Conservation (phyloP, 2,888 invertebrate species). For the Lapara coniferarum region DNA sequence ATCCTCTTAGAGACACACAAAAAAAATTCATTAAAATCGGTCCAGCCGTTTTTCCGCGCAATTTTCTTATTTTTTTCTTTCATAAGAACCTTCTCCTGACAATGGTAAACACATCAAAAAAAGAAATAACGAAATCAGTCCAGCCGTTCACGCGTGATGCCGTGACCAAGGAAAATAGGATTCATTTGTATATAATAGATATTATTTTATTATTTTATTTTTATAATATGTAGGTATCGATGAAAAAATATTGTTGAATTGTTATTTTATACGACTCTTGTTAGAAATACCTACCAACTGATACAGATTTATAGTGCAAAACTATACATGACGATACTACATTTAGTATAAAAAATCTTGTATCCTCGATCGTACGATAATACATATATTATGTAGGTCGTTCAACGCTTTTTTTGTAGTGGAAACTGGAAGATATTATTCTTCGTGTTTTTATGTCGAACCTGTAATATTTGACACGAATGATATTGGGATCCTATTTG, state of each 20-base stretch:
- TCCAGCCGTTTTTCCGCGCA: too few relatives aligned
- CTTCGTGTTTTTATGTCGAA: background rate
- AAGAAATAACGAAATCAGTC: too few relatives aligned
- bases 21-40: too few relatives aligned
- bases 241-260: background rate
- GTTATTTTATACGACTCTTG: background rate
- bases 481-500: too few relatives aligned
- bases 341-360: background rate
- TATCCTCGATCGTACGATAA: background rate
- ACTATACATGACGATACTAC: background rate
- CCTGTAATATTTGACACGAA: background rate
- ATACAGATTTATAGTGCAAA: background rate
- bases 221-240: background rate
- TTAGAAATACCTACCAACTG: background rate
- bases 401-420: slow-evolving; percentile 20
- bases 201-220: too few relatives aligned
- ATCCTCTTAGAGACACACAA: too few relatives aligned
- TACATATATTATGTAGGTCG: slow-evolving; percentile 9
- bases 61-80: too few relatives aligned
- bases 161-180: too few relatives aligned
- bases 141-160: too few relatives aligned
- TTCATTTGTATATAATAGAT: too few relatives aligned
- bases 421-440: background rate
- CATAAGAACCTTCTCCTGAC: too few relatives aligned
- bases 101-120: too few relatives aligned